Base-by-base conservation (phyloP, 2,113 vertebrate species). In the Nanorana parkeri region DNA sequence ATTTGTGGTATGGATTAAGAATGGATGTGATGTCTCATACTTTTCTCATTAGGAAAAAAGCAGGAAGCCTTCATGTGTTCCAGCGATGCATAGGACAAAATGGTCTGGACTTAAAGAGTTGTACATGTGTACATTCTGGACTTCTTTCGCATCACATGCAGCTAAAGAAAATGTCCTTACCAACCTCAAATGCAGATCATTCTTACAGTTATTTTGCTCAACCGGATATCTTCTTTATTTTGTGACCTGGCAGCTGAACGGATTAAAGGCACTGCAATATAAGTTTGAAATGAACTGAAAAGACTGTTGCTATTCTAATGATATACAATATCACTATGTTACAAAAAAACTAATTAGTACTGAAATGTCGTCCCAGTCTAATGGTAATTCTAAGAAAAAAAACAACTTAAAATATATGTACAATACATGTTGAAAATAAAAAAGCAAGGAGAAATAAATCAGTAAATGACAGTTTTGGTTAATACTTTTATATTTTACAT, bases 51-150 rank as follows among this genome's bases (percentile, higher is more conserved):
- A 93, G 94, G 93, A 93, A 92, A 93, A 91, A 93, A 91, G 91
- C 92, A 93, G 92, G 93, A 93, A 94, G 91, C 92, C 92, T 94
- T 93, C 91, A 93, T 93, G 93, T 94, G 91, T 93, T 90, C 91
- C 91, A 91, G 90, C 89, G 90, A 92, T 92, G 91, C 91, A 91
- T 93, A 93, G 91, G 89, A 91, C 91, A 90, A 90, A 85, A 76
- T 92, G 91, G 88, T 90, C 88, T 92, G 93, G 91, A 92, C 90
- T 91, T 91, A 90, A 68, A 88, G 90, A 89, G 90, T 85, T 91
- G 88, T 91, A 91, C 86, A 86, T 85, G 92, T 89, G 81, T 85
- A 87, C 86, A 87, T 88, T 92, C 85, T 90, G 89, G 87, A 91
- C 90, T 89, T 54, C 92, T 85, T 92, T 47, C 54, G 56, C 80